Evolutionary conservation across 2,888 invertebrate genomes (phyloP).

Genomic region (Blera fallax): DNA sequence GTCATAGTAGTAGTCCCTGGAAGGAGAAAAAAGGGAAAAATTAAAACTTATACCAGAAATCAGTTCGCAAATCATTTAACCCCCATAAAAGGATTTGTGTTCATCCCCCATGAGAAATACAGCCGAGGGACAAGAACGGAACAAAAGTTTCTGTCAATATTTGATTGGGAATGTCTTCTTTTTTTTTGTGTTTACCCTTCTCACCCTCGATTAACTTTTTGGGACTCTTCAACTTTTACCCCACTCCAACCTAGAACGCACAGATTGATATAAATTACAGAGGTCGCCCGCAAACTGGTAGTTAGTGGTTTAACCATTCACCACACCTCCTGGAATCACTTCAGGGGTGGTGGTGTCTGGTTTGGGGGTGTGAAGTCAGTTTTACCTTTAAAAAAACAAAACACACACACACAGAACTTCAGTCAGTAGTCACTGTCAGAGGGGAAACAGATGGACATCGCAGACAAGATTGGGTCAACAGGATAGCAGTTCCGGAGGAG

Average conservation of each 20-base stretch:
- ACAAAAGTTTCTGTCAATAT: constrained; percentile 69
- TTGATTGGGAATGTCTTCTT: constrained; percentile 60
- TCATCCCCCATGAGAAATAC: constrained; percentile 9
- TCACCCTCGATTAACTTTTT: constrained; percentile 55
- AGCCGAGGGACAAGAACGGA: constrained; percentile 21
- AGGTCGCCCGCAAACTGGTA: constrained; percentile 68
- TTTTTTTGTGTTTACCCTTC: constrained; percentile 34
- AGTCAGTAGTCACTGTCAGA: constrained; percentile 38
- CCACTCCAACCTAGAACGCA: constrained; percentile 21
- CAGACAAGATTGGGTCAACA: constrained; percentile 49
- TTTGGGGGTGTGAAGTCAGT: constrained; percentile 42
- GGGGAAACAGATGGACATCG: constrained; percentile 27
- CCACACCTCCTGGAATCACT: constrained; percentile 57
- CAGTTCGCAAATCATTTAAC: constrained; percentile 1
- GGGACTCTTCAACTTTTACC: constrained; percentile 3
- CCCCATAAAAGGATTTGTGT: not conserved
- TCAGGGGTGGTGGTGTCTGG: constrained; percentile 23
- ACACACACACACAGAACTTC: no score
- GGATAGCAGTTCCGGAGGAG: constrained; percentile 51
- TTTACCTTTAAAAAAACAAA: constrained; percentile 66
- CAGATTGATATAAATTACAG: constrained; percentile 70
- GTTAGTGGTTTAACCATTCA: constrained; percentile 66
- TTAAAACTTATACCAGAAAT: constrained; percentile 12
- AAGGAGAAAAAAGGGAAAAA: constrained; percentile 76
- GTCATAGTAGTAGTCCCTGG: constrained; percentile 85